A percentile compares a stretch with the other conserved stretches of the same genome.
Evolutionary conservation across 2,113 vertebrate species (phyloP).

Genomic region (Turnix velox): DNA sequence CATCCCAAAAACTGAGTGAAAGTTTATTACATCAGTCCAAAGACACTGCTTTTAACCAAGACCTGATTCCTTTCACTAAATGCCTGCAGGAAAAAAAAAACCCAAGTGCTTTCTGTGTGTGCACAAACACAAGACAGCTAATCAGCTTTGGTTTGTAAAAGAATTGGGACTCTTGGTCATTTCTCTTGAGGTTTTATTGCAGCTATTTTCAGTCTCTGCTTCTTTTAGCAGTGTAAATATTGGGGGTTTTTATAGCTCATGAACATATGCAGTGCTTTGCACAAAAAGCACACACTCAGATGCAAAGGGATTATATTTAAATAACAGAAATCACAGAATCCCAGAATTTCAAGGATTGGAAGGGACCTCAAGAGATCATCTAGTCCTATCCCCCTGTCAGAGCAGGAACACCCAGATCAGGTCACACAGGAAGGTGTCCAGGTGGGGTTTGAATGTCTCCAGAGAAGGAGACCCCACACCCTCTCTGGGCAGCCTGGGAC

Average conservation of each 20-base stretch:
- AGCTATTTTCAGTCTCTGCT: background rate
- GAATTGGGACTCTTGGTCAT: too few species aligned
- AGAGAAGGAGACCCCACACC: too few species aligned
- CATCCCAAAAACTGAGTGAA: background rate
- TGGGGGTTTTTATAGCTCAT: background rate
- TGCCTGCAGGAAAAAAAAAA: background rate
- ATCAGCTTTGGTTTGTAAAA: background rate
- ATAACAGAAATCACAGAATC: background rate
- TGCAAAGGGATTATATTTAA: background rate
- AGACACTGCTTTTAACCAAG: background rate
- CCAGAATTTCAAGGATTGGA: too few species aligned
- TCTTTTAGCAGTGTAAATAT: background rate
- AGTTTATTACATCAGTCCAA: background rate
- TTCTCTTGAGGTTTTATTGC: background rate
- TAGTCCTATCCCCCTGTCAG: too few species aligned
- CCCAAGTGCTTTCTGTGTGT: background rate
- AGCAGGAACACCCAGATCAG: too few species aligned
- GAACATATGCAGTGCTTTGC: background rate
- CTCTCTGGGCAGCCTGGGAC: too few species aligned
- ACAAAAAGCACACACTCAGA: background rate
- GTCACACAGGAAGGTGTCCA: too few species aligned
- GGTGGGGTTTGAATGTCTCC: too few species aligned
- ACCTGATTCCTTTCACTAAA: background rate
- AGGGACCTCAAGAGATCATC: too few species aligned
- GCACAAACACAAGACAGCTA: background rate